Evolutionary conservation across 2,113 vertebrate species (phyloP).

Genomic region (Zosterops japonicus): DNA sequence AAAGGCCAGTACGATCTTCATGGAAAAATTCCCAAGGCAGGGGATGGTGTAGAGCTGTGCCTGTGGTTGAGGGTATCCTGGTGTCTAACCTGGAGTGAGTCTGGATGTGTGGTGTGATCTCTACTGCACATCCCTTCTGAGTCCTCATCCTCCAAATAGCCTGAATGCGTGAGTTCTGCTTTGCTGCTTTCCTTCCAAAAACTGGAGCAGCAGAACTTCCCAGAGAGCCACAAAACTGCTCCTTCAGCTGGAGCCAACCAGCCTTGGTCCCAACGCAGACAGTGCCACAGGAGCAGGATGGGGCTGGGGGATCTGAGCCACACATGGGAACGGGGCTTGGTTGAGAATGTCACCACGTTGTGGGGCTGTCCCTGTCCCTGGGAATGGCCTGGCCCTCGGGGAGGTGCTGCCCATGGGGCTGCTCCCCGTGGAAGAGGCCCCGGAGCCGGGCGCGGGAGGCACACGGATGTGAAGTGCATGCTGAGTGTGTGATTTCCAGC

Average conservation of each 20-base stretch:
- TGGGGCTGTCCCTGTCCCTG: not conserved
- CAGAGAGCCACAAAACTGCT: rapidly evolving
- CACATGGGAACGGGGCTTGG: not conserved
- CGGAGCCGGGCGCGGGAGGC: not conserved
- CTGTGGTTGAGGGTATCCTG: not conserved
- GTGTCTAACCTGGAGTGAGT: not conserved
- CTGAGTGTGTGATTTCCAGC: constrained; percentile 58
- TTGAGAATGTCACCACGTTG: not conserved
- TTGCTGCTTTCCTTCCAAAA: not conserved
- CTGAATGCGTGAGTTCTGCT: not conserved
- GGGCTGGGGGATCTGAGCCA: not conserved
- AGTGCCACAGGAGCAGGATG: not conserved
- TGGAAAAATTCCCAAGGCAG: not conserved
- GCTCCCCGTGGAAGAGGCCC: not conserved
- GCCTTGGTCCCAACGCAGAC: not conserved
- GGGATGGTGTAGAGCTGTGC: not conserved
- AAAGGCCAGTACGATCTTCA: not conserved
- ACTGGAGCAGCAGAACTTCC: not conserved
- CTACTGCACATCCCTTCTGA: not conserved
- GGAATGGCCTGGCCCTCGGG: not conserved
- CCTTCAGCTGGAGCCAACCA: not conserved
- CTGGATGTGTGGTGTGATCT: not conserved
- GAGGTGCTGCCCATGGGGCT: not conserved
- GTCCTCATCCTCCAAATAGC: rapidly evolving
- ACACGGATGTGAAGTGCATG: constrained; percentile 7